Base-by-base conservation (phyloP, 2,888 invertebrate species). In the Andrena fulva region DNA sequence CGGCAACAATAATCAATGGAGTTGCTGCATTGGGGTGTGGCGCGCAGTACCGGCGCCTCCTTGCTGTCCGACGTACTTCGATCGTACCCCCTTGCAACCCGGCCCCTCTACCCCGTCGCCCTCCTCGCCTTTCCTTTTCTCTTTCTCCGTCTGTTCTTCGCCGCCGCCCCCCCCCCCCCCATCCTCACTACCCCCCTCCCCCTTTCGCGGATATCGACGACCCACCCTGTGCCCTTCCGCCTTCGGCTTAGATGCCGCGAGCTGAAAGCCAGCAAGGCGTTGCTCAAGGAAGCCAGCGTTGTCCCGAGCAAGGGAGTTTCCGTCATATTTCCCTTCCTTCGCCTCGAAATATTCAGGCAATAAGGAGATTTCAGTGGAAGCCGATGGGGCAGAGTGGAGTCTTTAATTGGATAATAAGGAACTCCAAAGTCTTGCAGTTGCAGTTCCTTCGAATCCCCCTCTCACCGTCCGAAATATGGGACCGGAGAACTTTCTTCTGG, bases 1-100 rank as follows among this genome's bases (percentile, higher is more conserved):
- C 86, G 85, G 91, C 92, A 92, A 93, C 93, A 93, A 93, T 93
- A 93, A 93, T 93, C 93, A 93, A 93, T 93, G 93, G 91, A 93
- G 93, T 91, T 91, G 91, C 92, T 92, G 92, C 92, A 92, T 91
- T 89, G 91, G 93, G 93, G 92, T 93, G 93, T 93, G 93, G 93
- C 92, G 91, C 92, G 86, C 91, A 90, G 90, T 91, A 84, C 88
- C 90, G 91, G 92, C 91, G 91, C 89, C 89, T 92, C 90, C 91
- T 89, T 89, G 92, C 92, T 91, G 92, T 92, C 92, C 91, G 90
- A 90, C 90, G 89, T 91, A 86, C 91, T 92, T 91, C 91, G 92
- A 92, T 93, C 92, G 91, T 90, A 83, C 89, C 85, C 85, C 87
- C 87, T 86, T 87, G 68, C 83, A 82, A 85, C 86, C 80, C 83